These are phyloP conservation scores for Hydractinia symbiolongicarpus DNA, from an alignment of 30 jellyfish, hydroid and myxozoan species.

Conservation along the genomic window DNA sequence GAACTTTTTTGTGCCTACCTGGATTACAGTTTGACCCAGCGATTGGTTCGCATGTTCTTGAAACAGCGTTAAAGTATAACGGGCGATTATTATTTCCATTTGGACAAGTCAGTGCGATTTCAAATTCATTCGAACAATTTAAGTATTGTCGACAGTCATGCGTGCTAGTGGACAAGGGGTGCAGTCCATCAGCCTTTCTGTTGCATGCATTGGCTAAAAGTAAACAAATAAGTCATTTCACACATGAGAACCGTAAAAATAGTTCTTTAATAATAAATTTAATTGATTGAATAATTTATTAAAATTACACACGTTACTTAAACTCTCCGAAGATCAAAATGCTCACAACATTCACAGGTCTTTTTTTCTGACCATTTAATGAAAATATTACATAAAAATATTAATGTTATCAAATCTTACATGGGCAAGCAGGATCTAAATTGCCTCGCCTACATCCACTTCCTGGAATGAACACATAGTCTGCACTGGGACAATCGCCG, in stretches of 20 bases:
- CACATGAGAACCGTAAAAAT: too few relatives aligned
- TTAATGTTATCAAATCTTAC: neutral
- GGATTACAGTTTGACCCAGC: conserved; percentile 1
- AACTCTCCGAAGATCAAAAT: too few relatives aligned
- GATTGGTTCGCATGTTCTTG: neutral
- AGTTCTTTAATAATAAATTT: too few relatives aligned
- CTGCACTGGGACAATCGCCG: conserved; percentile 16
- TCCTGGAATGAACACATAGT: neutral
- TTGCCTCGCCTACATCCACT: neutral
- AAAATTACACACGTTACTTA: too few relatives aligned
- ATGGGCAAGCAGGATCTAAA: conserved; percentile 12
- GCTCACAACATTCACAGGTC: too few relatives aligned
- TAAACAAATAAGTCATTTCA: neutral
- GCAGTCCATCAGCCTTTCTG: conserved; percentile 10
- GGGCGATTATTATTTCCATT: neutral
- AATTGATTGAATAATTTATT: too few relatives aligned
- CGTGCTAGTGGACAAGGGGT: neutral
- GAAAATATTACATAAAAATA: too few relatives aligned
- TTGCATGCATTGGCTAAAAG: conserved; percentile 4
- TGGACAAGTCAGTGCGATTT: conserved; percentile 12
- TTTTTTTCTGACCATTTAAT: too few relatives aligned
- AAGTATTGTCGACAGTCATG: conserved; percentile 24
- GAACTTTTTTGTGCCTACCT: neutral
- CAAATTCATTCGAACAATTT: conserved; percentile 13
- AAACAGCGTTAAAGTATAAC: neutral